phyloP scores from a whole-genome alignment of 2,888 invertebrate species.

The Stegophylla sp. region DNA sequence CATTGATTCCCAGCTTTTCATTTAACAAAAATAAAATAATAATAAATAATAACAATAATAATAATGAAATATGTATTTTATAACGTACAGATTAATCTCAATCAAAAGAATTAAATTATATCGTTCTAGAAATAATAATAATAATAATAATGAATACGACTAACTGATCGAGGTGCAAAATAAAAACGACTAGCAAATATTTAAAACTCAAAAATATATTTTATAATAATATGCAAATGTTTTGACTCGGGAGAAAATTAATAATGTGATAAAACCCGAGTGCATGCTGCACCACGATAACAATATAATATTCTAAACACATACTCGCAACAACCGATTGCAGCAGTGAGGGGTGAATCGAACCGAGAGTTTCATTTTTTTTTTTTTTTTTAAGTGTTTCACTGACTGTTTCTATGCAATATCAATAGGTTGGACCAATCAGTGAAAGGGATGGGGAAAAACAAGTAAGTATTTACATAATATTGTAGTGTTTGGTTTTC shows the following conservation, averaged over 20 bases:
- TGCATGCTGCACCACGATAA: constrained; percentile 35
- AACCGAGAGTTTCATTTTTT: background rate
- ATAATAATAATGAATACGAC: background rate
- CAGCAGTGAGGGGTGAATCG: background rate
- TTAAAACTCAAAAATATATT: background rate
- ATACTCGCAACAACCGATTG: background rate
- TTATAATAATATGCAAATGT: background rate
- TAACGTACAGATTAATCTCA: constrained; percentile 4
- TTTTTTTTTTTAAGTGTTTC: background rate
- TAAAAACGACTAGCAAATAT: background rate
- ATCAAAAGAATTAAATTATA: constrained; percentile 5
- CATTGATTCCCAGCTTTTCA: constrained; percentile 57
- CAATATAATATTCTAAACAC: background rate
- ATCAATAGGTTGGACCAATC: constrained; percentile 44
- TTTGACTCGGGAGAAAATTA: constrained; percentile 1
- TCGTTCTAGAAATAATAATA: background rate
- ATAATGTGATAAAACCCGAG: constrained; percentile 15
- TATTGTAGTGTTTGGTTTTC: constrained; percentile 7
- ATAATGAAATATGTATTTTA: constrained; percentile 33
- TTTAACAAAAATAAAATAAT: constrained; percentile 18
- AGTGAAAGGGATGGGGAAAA: background rate
- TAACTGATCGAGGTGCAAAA: constrained; percentile 19
- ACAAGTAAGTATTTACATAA: too few relatives aligned
- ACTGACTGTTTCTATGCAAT: constrained; percentile 33
- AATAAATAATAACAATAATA: constrained; percentile 8